phyloP scores from a whole-genome alignment of 64 coral and sea anemone genomes.

The Astreopora myriophthalma region DNA sequence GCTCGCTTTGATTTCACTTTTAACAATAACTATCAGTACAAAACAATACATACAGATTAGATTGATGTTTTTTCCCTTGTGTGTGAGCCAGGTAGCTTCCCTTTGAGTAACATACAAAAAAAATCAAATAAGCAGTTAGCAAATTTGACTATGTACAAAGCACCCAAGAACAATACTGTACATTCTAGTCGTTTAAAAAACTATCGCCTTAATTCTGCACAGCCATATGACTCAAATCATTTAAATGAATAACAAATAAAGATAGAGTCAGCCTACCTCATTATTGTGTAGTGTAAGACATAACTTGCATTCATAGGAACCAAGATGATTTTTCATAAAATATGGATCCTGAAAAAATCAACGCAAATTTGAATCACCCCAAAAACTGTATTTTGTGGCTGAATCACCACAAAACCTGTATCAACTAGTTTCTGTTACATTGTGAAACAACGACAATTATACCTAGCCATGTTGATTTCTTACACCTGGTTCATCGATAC shows the following conservation, averaged over 20 bases:
- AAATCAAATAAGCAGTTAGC: not conserved
- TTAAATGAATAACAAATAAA: not conserved
- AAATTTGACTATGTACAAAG: not conserved
- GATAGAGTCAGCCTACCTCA: slow-evolving; percentile 52
- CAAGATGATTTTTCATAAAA: slow-evolving; percentile 99
- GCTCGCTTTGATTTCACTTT: not conserved
- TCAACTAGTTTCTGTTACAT: no score
- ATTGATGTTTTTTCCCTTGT: slow-evolving; percentile 98
- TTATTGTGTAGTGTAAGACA: slow-evolving; percentile 96
- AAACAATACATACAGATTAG: slow-evolving; percentile 79
- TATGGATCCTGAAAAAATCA: slow-evolving; percentile 83
- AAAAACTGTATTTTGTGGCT: no score
- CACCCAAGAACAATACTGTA: no score
- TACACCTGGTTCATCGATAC: no score
- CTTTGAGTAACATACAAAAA: slow-evolving; percentile 19
- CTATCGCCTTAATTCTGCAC: no score
- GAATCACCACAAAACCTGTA: no score
- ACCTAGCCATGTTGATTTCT: no score
- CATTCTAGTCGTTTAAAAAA: no score
- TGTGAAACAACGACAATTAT: no score
- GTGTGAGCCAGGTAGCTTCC: slow-evolving; percentile 98
- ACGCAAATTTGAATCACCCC: no score
- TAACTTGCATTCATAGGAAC: slow-evolving; percentile 96
- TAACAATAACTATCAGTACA: not conserved
- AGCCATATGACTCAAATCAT: no score